Base-by-base conservation (phyloP, 2,888 invertebrate genomes). In the Cephus pygmeus region DNA sequence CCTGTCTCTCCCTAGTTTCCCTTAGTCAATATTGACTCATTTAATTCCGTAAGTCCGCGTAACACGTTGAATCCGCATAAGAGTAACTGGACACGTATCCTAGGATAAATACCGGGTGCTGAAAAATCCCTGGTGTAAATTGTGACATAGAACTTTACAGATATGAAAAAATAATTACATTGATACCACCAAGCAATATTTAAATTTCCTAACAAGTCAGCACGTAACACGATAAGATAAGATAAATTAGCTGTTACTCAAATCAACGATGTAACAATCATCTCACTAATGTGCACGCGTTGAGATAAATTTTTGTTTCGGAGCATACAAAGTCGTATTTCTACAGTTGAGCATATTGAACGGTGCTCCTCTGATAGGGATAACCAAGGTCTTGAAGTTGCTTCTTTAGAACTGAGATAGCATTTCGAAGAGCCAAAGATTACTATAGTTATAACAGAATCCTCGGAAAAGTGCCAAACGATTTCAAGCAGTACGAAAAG, bases 381-480 rank as follows among this genome's bases (percentile, higher is more conserved):
- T 56, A 23, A 23, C 15, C 23, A 56, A 56, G 4, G 23, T 56
- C 56, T 23, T 23, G 23, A 56, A 56, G 56, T 9, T 56, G 23
- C 23, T 15, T 23, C 1, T 1, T 23, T 56, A 56, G 9, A 23
- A 56, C 6, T 56, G 9, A 15, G 56, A 23, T 56, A 4, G 9
- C 23, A 56, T 56, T 23, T 56, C 56, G 56, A 56, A 23, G 23
- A 56, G 23, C 9, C 56, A 56, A 56, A 56, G 23, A 23, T 23
- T 6, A 15, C 56, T 56, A 56, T 9, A 56, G 56, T 23, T 23
- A 56, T 23, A 56, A 1, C 1, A 23, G 23, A 56, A 23, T 56
- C 56, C 23, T 71, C 71, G 71, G 30, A 71, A 31, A 34, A 71
- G 33, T 71, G 71, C 71, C 71, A 71, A 71, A 15, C 71, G 31